phyloP scores from a whole-genome alignment of 2,888 invertebrate genomes.

The Ormyrus labotus region DNA sequence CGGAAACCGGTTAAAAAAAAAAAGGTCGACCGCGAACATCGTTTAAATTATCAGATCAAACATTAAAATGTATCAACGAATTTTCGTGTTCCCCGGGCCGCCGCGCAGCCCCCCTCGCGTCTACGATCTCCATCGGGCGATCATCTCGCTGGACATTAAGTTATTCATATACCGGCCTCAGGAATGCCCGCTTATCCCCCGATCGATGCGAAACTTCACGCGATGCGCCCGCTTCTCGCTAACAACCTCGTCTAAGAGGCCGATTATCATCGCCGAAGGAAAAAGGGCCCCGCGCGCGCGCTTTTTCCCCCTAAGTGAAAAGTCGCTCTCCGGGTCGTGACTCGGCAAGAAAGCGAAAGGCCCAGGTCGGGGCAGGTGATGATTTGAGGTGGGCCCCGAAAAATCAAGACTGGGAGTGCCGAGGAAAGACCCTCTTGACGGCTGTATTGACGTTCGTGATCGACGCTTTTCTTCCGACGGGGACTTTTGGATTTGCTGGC shows the following conservation, averaged over 20 bases:
- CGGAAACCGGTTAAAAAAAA: too few species aligned
- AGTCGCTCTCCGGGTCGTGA: conserved; percentile 2
- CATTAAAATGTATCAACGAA: too few species aligned
- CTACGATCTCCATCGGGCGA: too few species aligned
- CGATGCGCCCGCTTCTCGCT: not conserved
- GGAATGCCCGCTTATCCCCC: too few species aligned
- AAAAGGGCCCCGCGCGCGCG: not conserved
- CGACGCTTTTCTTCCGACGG: not conserved
- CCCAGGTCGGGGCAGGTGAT: conserved; percentile 29
- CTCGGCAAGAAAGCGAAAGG: conserved; percentile 6
- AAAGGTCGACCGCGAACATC: too few species aligned
- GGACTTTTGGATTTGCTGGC: too few species aligned
- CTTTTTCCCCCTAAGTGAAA: conserved; percentile 31
- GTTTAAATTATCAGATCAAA: too few species aligned
- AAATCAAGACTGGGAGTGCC: conserved; percentile 11
- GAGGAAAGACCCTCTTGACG: not conserved
- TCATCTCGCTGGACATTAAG: too few species aligned
- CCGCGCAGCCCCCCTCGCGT: too few species aligned
- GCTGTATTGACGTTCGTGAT: conserved; percentile 12
- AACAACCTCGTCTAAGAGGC: too few species aligned
- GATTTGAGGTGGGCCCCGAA: conserved; percentile 42
- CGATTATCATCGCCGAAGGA: not conserved
- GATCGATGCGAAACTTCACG: conserved; percentile 2
- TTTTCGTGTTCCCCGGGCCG: too few species aligned
- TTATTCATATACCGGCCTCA: too few species aligned